Evolutionary conservation across 2,113 vertebrate genomes (phyloP), one percentile per base, ranked within the genome.

Genomic region (Erpornis zantholeuca): DNA sequence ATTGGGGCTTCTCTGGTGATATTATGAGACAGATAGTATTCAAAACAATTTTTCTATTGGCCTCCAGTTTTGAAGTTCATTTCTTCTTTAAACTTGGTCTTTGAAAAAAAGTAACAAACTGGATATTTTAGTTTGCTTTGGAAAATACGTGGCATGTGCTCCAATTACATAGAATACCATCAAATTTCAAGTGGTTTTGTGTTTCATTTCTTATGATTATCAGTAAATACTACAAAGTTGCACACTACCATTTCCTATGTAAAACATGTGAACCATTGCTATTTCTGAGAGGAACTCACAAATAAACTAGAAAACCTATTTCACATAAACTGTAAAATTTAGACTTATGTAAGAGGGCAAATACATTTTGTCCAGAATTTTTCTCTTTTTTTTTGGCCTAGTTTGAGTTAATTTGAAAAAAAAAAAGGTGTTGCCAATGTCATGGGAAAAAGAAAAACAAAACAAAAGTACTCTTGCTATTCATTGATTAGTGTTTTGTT

Each of bases 391-490:
- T 21, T 57, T 27, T 92, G 49, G 16, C 20, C 24, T 53, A 24
- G 9, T 47, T 56, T 56, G 20, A 38, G 8, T 69, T 81, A 25
- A 57, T n/a, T 66, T 1, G 1, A 70, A 57, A 50, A 59, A 42
- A 31, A 52, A 29, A 28, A 28, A 53, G 0, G 0, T 29, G 10
- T 11, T 73, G 7, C 13, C 9, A 23, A 11, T 49, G 3, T 42
- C 12, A 57, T 24, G 27, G 6, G 6, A 4, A 16, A 57, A 44
- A 45, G 12, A 54, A 63, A 24, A 15, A 47, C 45, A 31, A 15
- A 50, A 19, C 31, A 44, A n/a, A 66, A 36, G 5, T 5, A 35
- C 19, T 15, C 3, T 64, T 76, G n/a, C 31, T 63, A 19, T 68
- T 86, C 29, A 23, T 24, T 61, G 33, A 21, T 18, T 77, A 22